These are phyloP conservation scores for Upupa epops DNA, from an alignment of 2,113 vertebrate species.

Conservation along the genomic window DNA sequence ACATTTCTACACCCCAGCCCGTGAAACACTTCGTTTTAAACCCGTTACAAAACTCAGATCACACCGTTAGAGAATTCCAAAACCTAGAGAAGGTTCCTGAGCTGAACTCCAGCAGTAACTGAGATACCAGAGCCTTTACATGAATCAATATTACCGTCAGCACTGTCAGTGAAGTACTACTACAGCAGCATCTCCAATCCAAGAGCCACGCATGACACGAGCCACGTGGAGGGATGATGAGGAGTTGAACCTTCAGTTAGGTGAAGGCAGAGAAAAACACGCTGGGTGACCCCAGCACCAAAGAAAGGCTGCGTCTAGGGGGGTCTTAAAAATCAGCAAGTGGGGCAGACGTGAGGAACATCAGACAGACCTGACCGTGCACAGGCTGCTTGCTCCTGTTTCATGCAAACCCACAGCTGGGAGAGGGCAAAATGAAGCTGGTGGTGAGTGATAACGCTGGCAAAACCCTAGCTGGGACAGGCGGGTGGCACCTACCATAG, in stretches of 20 bases:
- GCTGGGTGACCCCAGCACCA: background rate
- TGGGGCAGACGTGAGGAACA: background rate
- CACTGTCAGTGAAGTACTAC: background rate
- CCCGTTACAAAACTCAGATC: background rate
- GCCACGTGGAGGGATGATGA: background rate
- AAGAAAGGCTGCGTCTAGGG: background rate
- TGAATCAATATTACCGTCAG: background rate
- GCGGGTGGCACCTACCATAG: slow-evolving; percentile 88
- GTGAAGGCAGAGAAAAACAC: background rate
- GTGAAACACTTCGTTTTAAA: background rate
- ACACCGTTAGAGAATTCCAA: background rate
- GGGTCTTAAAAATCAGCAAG: background rate
- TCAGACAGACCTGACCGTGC: background rate
- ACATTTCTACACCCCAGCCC: background rate
- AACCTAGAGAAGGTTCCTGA: background rate
- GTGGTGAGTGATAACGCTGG: background rate
- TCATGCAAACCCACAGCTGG: background rate
- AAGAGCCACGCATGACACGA: background rate
- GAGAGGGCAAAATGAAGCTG: background rate
- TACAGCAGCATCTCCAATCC: background rate
- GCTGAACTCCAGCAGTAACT: background rate
- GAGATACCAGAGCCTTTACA: background rate
- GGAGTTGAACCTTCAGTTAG: background rate
- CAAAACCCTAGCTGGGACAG: background rate
- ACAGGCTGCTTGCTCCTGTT: background rate